Evolutionary conservation across 2,888 invertebrate species (phyloP).

Genomic region (Drosophila paranaensis): DNA sequence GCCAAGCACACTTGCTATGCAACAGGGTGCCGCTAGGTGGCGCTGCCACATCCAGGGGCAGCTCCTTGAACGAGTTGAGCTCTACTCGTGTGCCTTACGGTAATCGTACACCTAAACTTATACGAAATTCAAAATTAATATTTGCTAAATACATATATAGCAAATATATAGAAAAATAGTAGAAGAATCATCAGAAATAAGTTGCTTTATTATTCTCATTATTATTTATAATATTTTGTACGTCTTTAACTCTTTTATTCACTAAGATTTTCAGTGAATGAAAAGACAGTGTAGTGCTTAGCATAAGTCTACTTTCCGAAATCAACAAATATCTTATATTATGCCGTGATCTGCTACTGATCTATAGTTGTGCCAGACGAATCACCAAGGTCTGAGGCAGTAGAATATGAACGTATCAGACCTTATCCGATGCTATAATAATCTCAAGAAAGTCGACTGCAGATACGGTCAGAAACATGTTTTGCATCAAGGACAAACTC

Average conservation of each 20-base stretch:
- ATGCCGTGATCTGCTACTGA: neutral
- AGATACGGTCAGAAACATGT: neutral
- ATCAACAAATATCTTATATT: too few species aligned
- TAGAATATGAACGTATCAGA: neutral
- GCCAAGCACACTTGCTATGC: conserved; percentile 52
- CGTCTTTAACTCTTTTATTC: too few species aligned
- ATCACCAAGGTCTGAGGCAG: neutral
- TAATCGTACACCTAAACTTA: neutral
- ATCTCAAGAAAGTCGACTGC: neutral
- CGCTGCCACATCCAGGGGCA: neutral
- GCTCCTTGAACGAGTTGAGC: neutral
- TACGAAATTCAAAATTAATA: too few species aligned
- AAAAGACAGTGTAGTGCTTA: too few species aligned
- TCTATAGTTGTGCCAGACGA: neutral
- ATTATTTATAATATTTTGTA: too few species aligned
- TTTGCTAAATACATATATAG: neutral
- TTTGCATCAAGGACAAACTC: conserved; percentile 25
- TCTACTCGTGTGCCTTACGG: too few species aligned
- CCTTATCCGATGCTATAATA: neutral
- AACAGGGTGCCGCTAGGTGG: conserved; percentile 61
- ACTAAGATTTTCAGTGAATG: too few species aligned
- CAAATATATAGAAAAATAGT: neutral
- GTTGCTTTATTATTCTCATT: too few species aligned
- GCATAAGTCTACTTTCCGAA: too few species aligned
- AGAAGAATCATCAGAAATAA: too few species aligned